These are phyloP conservation scores for Cheracebus regulus DNA, from an alignment of 2,797 vertebrate species.

Conservation along the genomic window DNA sequence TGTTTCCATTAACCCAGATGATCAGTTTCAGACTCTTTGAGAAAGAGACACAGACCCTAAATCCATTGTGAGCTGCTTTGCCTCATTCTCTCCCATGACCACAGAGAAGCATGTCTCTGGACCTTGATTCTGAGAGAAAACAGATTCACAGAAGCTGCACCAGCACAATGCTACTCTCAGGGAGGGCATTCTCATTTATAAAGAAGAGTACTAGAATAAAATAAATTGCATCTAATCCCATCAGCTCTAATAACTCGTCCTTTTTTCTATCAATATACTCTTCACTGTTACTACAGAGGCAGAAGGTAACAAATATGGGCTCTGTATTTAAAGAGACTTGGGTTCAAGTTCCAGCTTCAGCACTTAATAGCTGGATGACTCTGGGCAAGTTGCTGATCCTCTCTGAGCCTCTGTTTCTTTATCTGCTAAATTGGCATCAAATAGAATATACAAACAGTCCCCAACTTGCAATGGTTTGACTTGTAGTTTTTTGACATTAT, in stretches of 20 bases:
- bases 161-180: background rate
- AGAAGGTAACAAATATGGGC: background rate
- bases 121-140: background rate
- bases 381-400: background rate
- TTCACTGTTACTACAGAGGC: background rate
- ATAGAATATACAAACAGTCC: background rate
- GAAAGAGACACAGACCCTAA: constrained; percentile 1
- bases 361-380: background rate
- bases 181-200: background rate
- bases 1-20: constrained; percentile 11
- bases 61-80: background rate
- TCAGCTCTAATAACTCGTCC: background rate
- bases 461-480: background rate
- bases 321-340: background rate
- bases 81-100: background rate
- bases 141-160: background rate
- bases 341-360: background rate
- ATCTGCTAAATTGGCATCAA: constrained; percentile 16
- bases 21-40: constrained; percentile 12
- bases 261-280: background rate
- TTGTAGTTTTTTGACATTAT: background rate
- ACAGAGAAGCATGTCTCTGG: background rate
- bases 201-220: background rate
- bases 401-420: constrained; percentile 17
- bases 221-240: background rate